Evolutionary conservation across 2,888 invertebrate species (phyloP), one percentile per base, ranked within the genome.

Genomic region (Dyspetes luteomarginatus): DNA sequence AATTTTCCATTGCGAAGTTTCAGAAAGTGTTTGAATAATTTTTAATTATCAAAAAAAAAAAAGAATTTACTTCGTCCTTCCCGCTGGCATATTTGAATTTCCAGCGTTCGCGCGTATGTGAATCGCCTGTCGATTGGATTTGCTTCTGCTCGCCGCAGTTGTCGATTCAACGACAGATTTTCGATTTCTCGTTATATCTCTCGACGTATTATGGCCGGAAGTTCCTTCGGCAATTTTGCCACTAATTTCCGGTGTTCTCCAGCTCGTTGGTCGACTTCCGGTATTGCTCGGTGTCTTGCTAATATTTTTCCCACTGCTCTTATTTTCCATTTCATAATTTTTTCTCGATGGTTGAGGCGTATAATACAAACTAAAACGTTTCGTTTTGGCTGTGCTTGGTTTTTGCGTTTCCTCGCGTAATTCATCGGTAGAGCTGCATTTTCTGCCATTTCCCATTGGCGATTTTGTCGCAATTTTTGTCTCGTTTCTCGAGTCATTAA

Each of bases 271-370:
- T 15, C 87, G 4, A 30, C 52, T 67, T 4, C 30, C 26, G 45
- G 58, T 24, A 60, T 45, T 74, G 1, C 12, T 58, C 36, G 81
- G 22, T 5, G 58, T 73, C 41, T 65, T 74, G 3, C 36, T 50
- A 4, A 28, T 1, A 58, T 56, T 82, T 65, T 84, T 86, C 55
- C 41, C n/a, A n/a, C n/a, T 52, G 28, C 62, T 82, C 64, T 83
- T 89, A n/a, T 60, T 75, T 0, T 89, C 88, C 5, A 28, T 56
- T 28, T 89, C 88, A 56, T 90, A 90, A 81, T 83, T 87, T 67
- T 90, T 90, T 62, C 90, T 84, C 65, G 85, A 77, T 9, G 87
- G 88, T 65, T 89, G 90, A 0, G 90, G 90, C n/a, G 90, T 90
- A 72, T 90, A 90, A 71, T 90, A 89, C n/a, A 90, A 77, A 72